Base-by-base conservation (phyloP, 2,888 invertebrate species). In the Heliconius erato region DNA sequence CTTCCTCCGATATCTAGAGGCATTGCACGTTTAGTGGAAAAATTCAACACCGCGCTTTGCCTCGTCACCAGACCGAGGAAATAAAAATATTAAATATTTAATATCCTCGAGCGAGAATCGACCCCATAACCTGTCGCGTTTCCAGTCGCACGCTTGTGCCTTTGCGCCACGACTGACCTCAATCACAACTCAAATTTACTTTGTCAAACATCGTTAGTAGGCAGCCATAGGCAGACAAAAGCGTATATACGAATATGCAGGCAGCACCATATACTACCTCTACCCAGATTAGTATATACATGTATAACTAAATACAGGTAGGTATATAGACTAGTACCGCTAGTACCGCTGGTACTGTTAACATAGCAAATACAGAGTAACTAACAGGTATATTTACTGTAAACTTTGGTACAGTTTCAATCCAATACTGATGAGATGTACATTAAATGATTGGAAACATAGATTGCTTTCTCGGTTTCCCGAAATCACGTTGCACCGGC, bases 401-500 rank as follows among this genome's bases (percentile, higher is more conserved):
- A 35, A 63, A 76, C 23, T 76, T 76, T 35, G 63, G 19, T 7
- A 12, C 76, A 63, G 35, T 35, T 40, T 63, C 76, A 35, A 35
- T 59, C 32, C n/a, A 63, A 59, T 16, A 63, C 63, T 35, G 76
- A 76, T 76, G 74, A 76, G 59, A 63, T 76, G 76, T 26, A 76
- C 23, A 76, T 76, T 76, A 35, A 63, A 76, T 76, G 63, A 76
- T 63, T 76, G 76, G 35, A n/a, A n/a, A 40, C n/a, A n/a, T 63
- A 40, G 26, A 59, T 76, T 35, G 59, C 12, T 16, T 71, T 71
- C 7, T 71, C 14, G 11, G 12, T 44, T 28, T 19, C 26, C 28
- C 28, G 28, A 67, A 32, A 67, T 28, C 28, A 16, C 26, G 16
- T 28, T 67, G 65, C 14, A 26, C 0, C 6, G 28, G 16, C 14